Percentiles rank a stretch among this genome's conserved stretches.
Evolutionary conservation across 1,140 invertebrate genomes (phyloP).

Genomic region (Caenorhabditis elegans): WBcel235 BX284603.4:12370501-12371000

Average conservation of each 20-base stretch:
- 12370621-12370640: conserved; percentile 67
- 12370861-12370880: conserved; percentile 95
- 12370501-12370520: neutral
- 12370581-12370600: conserved; percentile 47
- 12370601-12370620: neutral
- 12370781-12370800: conserved; percentile 99
- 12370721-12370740: conserved; percentile 93
- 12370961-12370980: conserved; percentile 98
- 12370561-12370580: conserved; percentile 64
- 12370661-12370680: conserved; percentile 92
- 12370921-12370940: conserved; percentile 99
- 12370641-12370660: conserved; percentile 92
- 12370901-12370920: conserved; percentile 97
- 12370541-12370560: conserved; percentile 55
- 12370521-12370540: conserved; percentile 28
- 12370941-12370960: conserved; percentile 99
- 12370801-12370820: conserved; percentile 99
- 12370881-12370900: conserved; percentile 95
- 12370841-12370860: conserved; percentile 98
- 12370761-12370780: conserved; percentile 97
- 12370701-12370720: conserved; percentile 94
- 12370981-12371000: conserved; percentile 99
- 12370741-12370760: conserved; percentile 99
- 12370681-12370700: conserved; percentile 99
- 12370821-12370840: conserved; percentile 98